These are phyloP conservation scores for Drosophila leonis DNA, from an alignment of 2,888 invertebrate genomes.

Conservation along the genomic window DNA sequence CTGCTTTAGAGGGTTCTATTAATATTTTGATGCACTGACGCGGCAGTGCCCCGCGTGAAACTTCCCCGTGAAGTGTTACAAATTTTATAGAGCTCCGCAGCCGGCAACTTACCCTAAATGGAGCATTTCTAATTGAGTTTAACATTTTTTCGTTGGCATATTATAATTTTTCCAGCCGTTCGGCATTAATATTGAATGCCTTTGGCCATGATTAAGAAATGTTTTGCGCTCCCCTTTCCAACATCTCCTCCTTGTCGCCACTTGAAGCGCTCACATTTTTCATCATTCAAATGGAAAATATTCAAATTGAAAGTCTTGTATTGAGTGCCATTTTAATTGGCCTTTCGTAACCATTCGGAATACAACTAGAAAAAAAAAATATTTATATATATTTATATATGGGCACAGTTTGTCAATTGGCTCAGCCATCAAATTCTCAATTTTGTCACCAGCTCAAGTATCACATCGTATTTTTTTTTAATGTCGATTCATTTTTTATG, in stretches of 20 bases:
- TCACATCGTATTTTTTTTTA: constrained; percentile 36
- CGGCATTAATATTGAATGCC: constrained; percentile 63
- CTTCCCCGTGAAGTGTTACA: constrained; percentile 68
- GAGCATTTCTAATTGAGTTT: constrained; percentile 68
- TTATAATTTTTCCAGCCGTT: constrained; percentile 62
- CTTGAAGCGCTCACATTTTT: constrained; percentile 60
- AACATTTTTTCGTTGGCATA: constrained; percentile 53
- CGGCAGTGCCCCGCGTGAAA: constrained; percentile 26
- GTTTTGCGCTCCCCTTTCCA: constrained; percentile 9
- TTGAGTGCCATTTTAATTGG: constrained; percentile 23
- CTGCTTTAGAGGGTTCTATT: constrained; percentile 63
- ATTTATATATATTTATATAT: constrained; percentile 13
- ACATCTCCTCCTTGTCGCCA: constrained; percentile 13
- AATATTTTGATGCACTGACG: constrained; percentile 55
- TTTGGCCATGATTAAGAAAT: constrained; percentile 65
- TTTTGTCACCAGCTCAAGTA: constrained; percentile 52
- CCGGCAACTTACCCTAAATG: constrained; percentile 30
- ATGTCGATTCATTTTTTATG: constrained; percentile 60
- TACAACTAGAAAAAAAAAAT: constrained; percentile 23
- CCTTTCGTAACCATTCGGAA: constrained; percentile 38
- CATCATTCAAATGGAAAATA: constrained; percentile 65
- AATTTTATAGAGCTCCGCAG: constrained; percentile 59
- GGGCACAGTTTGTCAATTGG: constrained; percentile 38
- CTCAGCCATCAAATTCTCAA: constrained; percentile 35
- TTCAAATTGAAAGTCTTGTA: constrained; percentile 38